phyloP scores from a whole-genome alignment of 2,113 vertebrate genomes.

The Helogale parvula region DNA sequence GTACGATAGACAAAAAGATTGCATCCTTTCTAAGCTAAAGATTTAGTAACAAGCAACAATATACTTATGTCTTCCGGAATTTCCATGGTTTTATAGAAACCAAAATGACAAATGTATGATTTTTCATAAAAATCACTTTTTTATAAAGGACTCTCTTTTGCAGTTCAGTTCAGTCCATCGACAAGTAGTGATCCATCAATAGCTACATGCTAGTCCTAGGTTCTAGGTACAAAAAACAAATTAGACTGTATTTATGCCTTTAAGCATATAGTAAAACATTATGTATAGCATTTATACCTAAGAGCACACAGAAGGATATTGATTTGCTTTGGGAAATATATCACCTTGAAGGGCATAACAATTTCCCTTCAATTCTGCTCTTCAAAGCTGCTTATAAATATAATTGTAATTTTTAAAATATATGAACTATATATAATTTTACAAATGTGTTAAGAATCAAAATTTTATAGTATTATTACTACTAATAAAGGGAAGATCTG shows the following conservation, averaged over 20 bases:
- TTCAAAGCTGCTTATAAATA: background rate
- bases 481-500: background rate
- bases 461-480: background rate
- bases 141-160: background rate
- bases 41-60: background rate
- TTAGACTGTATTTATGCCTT: background rate
- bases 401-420: background rate
- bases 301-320: background rate
- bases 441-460: background rate
- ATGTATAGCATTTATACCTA: background rate
- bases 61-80: background rate
- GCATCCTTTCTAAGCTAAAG: background rate
- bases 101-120: background rate
- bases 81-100: background rate
- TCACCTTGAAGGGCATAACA: background rate
- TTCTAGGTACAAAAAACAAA: background rate
- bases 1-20: background rate
- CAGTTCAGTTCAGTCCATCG: background rate
- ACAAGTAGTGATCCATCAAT: background rate
- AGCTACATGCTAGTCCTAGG: background rate
- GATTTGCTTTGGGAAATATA: background rate
- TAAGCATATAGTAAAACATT: background rate
- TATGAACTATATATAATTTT: background rate
- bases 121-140: background rate
- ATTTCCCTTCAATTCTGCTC: background rate